phyloP scores from a whole-genome alignment of 2,797 vertebrate genomes.

The Pseudotriccus pelzelni region DNA sequence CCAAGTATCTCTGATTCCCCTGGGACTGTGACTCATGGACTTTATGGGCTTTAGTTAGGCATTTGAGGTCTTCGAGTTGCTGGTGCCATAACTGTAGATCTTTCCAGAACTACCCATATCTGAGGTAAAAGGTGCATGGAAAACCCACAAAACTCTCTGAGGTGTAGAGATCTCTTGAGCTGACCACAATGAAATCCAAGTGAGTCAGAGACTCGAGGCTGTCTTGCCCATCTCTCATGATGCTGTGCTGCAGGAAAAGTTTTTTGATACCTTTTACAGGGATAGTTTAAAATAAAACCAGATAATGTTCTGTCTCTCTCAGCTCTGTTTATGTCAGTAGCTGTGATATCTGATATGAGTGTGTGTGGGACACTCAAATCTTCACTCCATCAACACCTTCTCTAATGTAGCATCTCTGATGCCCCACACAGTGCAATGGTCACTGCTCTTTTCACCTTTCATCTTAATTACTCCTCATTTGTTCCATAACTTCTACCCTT shows the following conservation, averaged over 20 bases:
- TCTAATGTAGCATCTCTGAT: neutral
- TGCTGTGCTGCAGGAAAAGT: neutral
- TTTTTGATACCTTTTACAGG: neutral
- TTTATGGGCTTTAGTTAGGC: neutral
- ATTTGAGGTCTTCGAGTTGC: conserved; percentile 2
- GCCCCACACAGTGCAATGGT: neutral
- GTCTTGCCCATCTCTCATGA: neutral
- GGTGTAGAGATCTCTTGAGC: neutral
- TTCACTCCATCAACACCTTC: conserved; percentile 18
- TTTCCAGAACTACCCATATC: neutral
- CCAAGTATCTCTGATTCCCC: conserved; percentile 53
- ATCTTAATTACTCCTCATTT: neutral
- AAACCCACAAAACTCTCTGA: neutral
- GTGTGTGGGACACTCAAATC: neutral
- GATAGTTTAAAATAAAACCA: conserved; percentile 5
- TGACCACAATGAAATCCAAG: neutral
- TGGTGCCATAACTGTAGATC: neutral
- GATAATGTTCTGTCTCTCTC: neutral
- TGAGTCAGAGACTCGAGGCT: neutral
- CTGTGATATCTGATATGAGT: neutral
- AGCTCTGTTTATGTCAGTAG: neutral
- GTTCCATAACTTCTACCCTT: neutral
- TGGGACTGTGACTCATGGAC: conserved; percentile 39
- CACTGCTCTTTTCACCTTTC: neutral
- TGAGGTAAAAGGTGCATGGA: neutral